phyloP scores from a whole-genome alignment of 2,113 vertebrate species.

The human (Homo sapiens) region DNA sequence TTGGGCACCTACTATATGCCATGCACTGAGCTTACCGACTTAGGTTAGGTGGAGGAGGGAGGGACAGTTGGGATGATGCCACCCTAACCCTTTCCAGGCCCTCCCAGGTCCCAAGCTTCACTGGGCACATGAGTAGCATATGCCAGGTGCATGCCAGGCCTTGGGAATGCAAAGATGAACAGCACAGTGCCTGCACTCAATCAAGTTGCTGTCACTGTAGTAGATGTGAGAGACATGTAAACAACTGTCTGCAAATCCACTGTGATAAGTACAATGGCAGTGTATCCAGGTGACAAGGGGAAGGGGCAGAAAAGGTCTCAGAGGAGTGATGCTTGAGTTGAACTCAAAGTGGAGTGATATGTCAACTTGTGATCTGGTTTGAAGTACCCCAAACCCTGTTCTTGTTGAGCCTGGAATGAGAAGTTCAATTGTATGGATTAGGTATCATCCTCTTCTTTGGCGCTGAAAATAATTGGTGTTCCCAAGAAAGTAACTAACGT shows the following conservation, averaged over 20 bases:
- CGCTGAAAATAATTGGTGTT: background rate
- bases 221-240: background rate
- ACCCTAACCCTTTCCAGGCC: background rate
- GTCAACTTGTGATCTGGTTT: background rate
- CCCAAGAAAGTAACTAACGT: background rate
- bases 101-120: background rate
- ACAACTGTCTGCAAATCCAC: background rate
- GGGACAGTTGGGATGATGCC: too few relatives aligned
- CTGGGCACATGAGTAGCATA: too few relatives aligned
- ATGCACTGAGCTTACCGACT: background rate
- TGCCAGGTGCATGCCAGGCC: background rate
- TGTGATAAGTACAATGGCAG: background rate
- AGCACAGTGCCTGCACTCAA: background rate
- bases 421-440: background rate
- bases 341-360: background rate
- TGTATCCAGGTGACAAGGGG: rapidly evolving
- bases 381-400: background rate
- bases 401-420: background rate
- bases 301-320: background rate
- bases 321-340: background rate
- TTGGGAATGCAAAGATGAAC: background rate
- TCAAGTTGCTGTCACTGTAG: background rate
- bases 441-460: background rate
- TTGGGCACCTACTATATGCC: background rate
- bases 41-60: background rate